Conservation (phyloP, 2,888 invertebrate genomes). For the Gymnosoma rotundatum region DNA sequence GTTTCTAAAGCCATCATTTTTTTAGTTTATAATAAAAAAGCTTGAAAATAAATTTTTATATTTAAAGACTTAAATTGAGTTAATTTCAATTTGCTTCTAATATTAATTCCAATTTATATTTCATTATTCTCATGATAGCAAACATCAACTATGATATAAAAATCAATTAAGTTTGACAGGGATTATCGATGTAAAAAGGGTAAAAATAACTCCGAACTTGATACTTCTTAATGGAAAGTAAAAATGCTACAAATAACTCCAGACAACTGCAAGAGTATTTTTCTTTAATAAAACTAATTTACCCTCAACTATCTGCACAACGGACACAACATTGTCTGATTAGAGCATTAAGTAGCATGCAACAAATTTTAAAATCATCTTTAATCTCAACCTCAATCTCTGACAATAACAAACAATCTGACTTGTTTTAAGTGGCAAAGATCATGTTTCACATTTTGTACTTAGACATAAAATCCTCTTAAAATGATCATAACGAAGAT, state of each 20-base stretch:
- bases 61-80: background rate
- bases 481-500: conserved; percentile 58
- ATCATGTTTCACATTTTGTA: conserved; percentile 60
- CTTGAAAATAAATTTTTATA: background rate
- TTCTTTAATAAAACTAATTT: conserved; percentile 12
- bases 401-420: conserved; percentile 49
- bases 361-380: conserved; percentile 49
- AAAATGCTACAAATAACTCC: conserved; percentile 58
- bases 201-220: conserved; percentile 38
- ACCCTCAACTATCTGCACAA: conserved; percentile 30
- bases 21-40: background rate
- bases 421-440: conserved; percentile 60
- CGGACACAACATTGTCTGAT: conserved; percentile 17
- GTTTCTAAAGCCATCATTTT: too few relatives aligned
- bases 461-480: conserved; percentile 51
- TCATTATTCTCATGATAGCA: conserved; percentile 29
- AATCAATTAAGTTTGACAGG: conserved; percentile 66
- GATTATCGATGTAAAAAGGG: conserved; percentile 24
- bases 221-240: conserved; percentile 61
- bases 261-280: conserved; percentile 23
- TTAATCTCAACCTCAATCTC: conserved; percentile 32
- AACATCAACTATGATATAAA: conserved; percentile 41
- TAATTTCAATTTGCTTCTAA: background rate
- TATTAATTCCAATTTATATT: conserved; percentile 39
- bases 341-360: conserved; percentile 42